A percentile compares a stretch with the other conserved stretches of the same genome.
Conservation (phyloP, 2,888 invertebrate genomes). For the Tenthredo mesomela region DNA sequence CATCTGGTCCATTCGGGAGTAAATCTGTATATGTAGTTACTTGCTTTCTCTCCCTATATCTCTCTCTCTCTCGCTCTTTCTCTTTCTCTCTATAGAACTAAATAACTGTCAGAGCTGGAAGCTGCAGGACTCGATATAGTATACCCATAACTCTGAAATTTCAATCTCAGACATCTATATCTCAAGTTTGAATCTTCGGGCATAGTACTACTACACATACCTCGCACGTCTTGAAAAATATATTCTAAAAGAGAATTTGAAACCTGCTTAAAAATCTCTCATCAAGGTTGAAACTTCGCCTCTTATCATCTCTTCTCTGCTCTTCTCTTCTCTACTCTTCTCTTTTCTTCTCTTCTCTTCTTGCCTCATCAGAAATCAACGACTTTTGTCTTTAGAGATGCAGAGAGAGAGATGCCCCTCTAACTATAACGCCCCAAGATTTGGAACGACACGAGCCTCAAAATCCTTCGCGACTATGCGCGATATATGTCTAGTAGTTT, state of each 20-base stretch:
- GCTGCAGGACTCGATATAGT: neutral
- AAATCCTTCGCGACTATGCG: neutral
- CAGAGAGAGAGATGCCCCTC: neutral
- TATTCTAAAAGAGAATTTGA: neutral
- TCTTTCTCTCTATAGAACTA: neutral
- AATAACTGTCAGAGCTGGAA: neutral
- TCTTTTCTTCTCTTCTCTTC: neutral
- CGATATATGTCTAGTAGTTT: neutral
- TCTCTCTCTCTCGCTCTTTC: no score
- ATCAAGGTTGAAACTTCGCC: constrained; percentile 22
- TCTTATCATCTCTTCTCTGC: constrained; percentile 7
- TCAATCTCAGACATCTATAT: neutral
- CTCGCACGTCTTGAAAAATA: neutral
- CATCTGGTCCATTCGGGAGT: constrained; percentile 30
- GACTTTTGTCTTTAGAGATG: constrained; percentile 38
- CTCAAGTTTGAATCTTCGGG: neutral
- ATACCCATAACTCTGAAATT: neutral
- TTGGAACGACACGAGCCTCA: constrained; percentile 30
- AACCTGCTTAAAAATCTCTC: constrained; percentile 35
- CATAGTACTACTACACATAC: no score
- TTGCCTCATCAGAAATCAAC: constrained; percentile 37
- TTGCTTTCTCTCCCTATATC: no score
- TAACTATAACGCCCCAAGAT: constrained; percentile 9
- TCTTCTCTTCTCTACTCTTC: neutral
- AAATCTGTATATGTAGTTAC: neutral